These are phyloP conservation scores for Myiagra hebetior DNA, from an alignment of 2,113 vertebrate genomes.

Conservation along the genomic window DNA sequence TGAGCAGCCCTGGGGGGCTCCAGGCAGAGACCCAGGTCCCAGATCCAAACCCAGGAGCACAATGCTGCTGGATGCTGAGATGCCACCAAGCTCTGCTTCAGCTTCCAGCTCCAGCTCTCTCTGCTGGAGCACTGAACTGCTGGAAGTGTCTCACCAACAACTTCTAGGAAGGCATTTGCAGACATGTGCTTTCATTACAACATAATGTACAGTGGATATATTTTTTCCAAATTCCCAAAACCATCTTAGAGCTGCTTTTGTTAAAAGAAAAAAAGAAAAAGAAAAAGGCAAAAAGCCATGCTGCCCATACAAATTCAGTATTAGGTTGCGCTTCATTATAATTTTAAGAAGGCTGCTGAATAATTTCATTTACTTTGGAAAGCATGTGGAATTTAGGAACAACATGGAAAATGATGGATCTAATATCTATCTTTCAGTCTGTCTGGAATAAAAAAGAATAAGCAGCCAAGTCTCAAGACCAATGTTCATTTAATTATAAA, in stretches of 20 bases:
- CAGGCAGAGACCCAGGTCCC: neutral
- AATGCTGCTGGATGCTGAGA: neutral
- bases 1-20: neutral
- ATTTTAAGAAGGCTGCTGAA: neutral
- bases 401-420: neutral
- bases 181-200: neutral
- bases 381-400: neutral
- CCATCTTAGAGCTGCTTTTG: neutral
- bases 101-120: neutral
- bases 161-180: neutral
- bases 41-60: fast-evolving
- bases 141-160: neutral
- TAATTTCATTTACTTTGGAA: neutral
- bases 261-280: too few relatives aligned
- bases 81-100: neutral
- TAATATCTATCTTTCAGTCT: neutral
- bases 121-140: neutral
- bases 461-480: neutral
- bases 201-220: neutral
- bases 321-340: neutral
- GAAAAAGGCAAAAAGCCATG: neutral
- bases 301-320: neutral
- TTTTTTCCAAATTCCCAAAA: neutral
- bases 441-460: neutral
- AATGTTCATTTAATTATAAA: neutral